phyloP scores from a whole-genome alignment of 2,888 invertebrate species.

The Acleris sparsana region DNA sequence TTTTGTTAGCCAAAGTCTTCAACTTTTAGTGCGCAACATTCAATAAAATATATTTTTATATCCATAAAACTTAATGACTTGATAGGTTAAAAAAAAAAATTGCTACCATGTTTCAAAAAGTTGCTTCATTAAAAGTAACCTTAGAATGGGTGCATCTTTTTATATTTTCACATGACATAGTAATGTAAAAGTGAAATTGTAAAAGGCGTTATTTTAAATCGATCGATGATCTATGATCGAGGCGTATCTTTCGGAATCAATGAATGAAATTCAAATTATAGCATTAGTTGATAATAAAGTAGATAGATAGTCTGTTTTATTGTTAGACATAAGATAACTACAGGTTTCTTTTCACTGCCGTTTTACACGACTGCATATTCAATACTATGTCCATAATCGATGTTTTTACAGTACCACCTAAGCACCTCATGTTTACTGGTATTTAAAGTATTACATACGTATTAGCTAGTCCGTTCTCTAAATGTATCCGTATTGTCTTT shows the following conservation, averaged over 20 bases:
- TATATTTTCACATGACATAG: too few relatives aligned
- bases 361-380: constrained; percentile 13
- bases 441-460: constrained; percentile 2
- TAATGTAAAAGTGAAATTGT: too few relatives aligned
- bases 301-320: constrained; percentile 30
- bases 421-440: constrained; percentile 22
- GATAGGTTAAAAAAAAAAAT: too few relatives aligned
- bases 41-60: not conserved
- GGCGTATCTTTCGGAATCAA: constrained; percentile 2
- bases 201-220: too few relatives aligned
- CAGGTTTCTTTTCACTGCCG: constrained; percentile 26
- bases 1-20: too few relatives aligned
- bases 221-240: too few relatives aligned
- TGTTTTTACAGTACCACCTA: constrained; percentile 24
- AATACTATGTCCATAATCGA: constrained; percentile 16
- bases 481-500: not conserved
- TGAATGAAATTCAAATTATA: constrained; percentile 29
- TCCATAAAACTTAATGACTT: not conserved
- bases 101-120: too few relatives aligned
- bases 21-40: not conserved
- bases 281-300: constrained; percentile 10
- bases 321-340: constrained; percentile 5
- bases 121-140: too few relatives aligned
- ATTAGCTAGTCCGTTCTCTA: not conserved
- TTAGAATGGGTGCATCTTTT: too few relatives aligned